Base-by-base conservation (phyloP, 2,113 vertebrate genomes). In the Poeciliopsis turrubarensis region DNA sequence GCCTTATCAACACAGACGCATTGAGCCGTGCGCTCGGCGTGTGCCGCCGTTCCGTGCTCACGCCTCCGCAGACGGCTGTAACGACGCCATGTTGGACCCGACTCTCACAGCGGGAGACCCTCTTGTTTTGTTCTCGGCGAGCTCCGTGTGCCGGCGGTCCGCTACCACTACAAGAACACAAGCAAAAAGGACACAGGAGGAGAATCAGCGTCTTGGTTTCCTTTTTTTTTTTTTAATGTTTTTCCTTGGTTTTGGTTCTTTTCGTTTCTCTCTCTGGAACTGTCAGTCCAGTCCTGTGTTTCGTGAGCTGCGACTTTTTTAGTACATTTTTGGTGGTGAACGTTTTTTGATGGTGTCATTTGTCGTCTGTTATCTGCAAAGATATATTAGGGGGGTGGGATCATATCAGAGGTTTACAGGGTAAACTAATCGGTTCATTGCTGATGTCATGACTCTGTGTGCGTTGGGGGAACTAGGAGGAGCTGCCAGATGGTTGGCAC, bases 401-500 rank as follows among this genome's bases (percentile, higher is more conserved):
- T 88, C 84, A 87, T 90, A 87, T 93, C 87, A 85, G 89, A 93
- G 92, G 93, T 95, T 94, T 93, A 94, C 94, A 95, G 93, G 94
- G 93, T 95, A 92, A 90, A 91, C 85, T 81, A 85, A 41, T 81
- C 82, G 81, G 83, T 92, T 87, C 57, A 67, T 87, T 85, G 78
- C 85, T 87, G 86, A 87, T 89, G 85, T 91, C 76, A 83, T 86
- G 57, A 77, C 27, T 72, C 74, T 68, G 44, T 4, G 41, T 65
- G 39, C 14, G 34, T 37, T 37, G 10, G 34, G 34, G 72, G 65
- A 44, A n/a, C 30, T 37, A 65, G 61, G 81, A 71, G 64, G 76
- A 72, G 73, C 82, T 72, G 83, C 86, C 84, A 73, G 81, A 84
- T 60, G 83, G 87, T 86, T 80, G 90, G 89, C 89, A 83, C 84